Base-by-base conservation (phyloP, 2,113 vertebrate genomes). In the Actinemys pallida region DNA sequence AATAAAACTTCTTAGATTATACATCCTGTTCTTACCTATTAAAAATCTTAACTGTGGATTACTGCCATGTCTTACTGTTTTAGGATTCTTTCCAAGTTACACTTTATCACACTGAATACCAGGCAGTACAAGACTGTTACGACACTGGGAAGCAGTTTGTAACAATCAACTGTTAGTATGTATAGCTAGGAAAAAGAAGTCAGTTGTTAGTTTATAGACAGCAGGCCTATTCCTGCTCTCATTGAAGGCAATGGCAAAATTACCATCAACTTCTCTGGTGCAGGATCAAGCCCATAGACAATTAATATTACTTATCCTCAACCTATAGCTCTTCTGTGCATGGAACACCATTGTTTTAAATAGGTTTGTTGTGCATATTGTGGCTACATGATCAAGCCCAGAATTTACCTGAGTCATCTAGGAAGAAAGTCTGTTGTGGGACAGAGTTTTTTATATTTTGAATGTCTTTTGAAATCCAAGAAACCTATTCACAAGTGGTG, bases 11-110 rank as follows among this genome's bases (percentile, higher is more conserved):
- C 88, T 1, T 12, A 93, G 91, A 95, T 95, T 94, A 86, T 86
- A 94, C 95, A 94, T 98, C 96, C 95, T 97, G 96, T 94, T 97
- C 90, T 95, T 96, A 92, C 0, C 86, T 89, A 88, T 91, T 96
- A 96, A 97, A 94, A 95, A 42, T 10, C 53, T 82, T 79, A 82
- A 88, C 39, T 94, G 84, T 50, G 87, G 91, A 97, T 94, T 96
- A 95, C 84, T 95, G 93, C 92, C 94, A 79, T 96, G 97, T 93
- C 84, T 96, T 95, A 93, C 94, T 95, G 87, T 96, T 97, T 92
- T 90, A 94, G 97, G 96, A 94, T 69, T 25, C 80, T 89, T 97
- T 97, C 96, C 96, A 97, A 98, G 88, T 82, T 84, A 80, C 47
- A 56, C 2, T 95, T 92, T 96, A 94, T 97, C 95, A 87, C 39